Percentiles rank a stretch among this genome's conserved stretches.
phyloP scores from a whole-genome alignment of 2,888 invertebrate species.

The Ichneumoninae sp. region DNA sequence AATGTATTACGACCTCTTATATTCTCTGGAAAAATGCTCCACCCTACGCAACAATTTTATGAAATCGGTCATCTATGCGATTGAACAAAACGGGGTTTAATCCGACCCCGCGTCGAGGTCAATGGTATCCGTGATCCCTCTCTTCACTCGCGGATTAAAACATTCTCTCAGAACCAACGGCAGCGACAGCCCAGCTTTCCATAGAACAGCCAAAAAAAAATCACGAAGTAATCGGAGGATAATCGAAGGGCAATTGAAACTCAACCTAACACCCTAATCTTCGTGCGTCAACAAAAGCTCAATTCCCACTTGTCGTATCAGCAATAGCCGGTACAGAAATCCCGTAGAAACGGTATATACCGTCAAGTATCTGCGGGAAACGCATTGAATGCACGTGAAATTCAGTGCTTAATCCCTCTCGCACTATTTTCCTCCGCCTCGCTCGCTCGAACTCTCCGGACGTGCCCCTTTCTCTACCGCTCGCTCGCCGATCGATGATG shows the following conservation, averaged over 20 bases:
- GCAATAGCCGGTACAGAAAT: neutral
- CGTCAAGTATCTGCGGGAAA: conserved; percentile 34
- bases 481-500: conserved; percentile 29
- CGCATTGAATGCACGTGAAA: conserved; percentile 34
- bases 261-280: neutral
- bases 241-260: neutral
- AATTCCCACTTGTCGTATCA: conserved; percentile 17
- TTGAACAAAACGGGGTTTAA: neutral
- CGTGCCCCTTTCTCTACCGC: neutral
- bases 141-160: neutral
- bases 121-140: neutral
- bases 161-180: neutral
- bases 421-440: conserved; percentile 1
- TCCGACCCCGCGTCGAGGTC: neutral
- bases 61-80: neutral
- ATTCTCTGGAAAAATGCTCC: too few species aligned
- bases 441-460: neutral
- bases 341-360: conserved; percentile 22
- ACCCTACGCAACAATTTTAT: neutral
- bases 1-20: too few species aligned
- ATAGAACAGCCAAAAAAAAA: neutral
- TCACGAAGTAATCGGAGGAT: neutral
- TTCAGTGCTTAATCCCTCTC: conserved; percentile 1
- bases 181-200: neutral
- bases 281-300: neutral